These are phyloP conservation scores for Prunella himalayana DNA, from an alignment of 2,113 vertebrate species.

Conservation along the genomic window DNA sequence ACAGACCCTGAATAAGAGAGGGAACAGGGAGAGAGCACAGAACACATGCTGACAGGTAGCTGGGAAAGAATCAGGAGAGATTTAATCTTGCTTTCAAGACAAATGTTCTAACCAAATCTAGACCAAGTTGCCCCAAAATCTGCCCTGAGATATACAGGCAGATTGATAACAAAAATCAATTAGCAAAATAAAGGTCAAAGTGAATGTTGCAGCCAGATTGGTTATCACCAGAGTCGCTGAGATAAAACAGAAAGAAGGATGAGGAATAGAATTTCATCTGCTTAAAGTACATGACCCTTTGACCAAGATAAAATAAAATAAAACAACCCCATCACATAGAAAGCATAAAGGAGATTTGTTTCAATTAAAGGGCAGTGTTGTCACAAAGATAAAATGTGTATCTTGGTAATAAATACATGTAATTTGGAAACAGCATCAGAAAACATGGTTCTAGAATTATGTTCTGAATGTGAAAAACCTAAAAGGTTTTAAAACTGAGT, in stretches of 20 bases:
- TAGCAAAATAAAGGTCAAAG: neutral
- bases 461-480: neutral
- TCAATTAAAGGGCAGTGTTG: neutral
- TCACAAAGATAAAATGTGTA: neutral
- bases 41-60: accelerated
- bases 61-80: neutral
- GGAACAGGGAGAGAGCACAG: neutral
- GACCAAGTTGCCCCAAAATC: neutral
- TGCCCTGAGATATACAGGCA: neutral
- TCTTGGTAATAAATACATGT: neutral
- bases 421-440: neutral
- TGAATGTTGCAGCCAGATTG: neutral
- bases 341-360: neutral
- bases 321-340: accelerated
- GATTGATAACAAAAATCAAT: neutral
- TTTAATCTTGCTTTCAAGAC: neutral
- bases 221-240: neutral
- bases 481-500: neutral
- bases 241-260: neutral
- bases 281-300: neutral
- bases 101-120: neutral
- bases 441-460: neutral
- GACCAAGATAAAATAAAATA: neutral
- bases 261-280: neutral
- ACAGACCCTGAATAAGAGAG: neutral